A percentile compares a stretch with the other conserved stretches of the same genome.
Conservation (phyloP, 2,888 invertebrate species). For the Zelleria hepariella region DNA sequence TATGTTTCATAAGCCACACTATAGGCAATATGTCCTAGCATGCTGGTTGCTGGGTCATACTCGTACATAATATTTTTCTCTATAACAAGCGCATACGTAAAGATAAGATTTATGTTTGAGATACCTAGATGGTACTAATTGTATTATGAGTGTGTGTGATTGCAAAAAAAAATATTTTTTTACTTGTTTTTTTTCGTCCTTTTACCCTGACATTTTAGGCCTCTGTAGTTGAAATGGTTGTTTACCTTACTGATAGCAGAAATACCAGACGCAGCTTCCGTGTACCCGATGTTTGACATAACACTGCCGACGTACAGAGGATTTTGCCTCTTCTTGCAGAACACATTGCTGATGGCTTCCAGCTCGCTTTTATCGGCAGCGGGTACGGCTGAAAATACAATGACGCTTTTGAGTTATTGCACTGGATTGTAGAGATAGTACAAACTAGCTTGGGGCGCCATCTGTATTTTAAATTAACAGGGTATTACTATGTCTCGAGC, state of each 20-base stretch:
- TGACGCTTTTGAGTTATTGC: neutral
- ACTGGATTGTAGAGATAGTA: neutral
- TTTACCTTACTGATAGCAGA: constrained; percentile 72
- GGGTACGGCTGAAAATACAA: constrained; percentile 41
- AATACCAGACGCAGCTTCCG: constrained; percentile 58
- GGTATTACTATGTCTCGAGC: too few species aligned
- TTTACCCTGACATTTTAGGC: neutral
- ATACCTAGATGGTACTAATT: neutral
- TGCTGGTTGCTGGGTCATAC: too few species aligned
- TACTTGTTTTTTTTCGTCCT: too few species aligned
- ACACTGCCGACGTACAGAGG: constrained; percentile 72
- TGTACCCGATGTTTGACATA: constrained; percentile 61
- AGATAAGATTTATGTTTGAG: neutral
- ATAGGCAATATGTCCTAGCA: too few species aligned
- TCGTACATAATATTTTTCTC: neutral
- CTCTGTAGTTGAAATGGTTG: neutral
- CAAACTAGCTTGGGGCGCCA: neutral
- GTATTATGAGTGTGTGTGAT: neutral
- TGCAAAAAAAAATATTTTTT: neutral
- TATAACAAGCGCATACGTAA: neutral
- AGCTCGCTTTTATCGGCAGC: constrained; percentile 77
- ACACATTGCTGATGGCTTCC: constrained; percentile 72
- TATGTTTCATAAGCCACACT: too few species aligned
- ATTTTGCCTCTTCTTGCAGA: constrained; percentile 65
- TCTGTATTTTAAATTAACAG: neutral